A percentile compares a stretch with the other conserved stretches of the same genome.
Evolutionary conservation across 2,113 vertebrate genomes (phyloP).

Genomic region (Trematomus loennbergii): DNA sequence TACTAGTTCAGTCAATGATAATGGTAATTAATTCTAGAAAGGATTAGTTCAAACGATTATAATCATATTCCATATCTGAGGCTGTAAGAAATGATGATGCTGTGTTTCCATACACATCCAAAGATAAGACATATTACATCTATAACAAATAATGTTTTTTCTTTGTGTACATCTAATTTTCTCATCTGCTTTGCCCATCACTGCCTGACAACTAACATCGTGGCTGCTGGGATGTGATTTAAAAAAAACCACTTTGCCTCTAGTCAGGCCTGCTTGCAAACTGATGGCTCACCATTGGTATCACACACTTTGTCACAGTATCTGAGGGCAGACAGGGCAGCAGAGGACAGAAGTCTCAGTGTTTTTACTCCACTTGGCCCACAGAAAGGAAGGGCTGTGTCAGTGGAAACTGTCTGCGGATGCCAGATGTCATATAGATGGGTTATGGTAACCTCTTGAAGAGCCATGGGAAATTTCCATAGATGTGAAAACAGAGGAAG

Average conservation of each 20-base stretch:
- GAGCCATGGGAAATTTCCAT: slow-evolving; percentile 71
- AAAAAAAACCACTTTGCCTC: not conserved
- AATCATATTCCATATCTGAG: not conserved
- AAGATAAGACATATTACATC: not conserved
- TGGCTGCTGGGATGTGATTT: not conserved
- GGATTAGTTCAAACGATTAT: not conserved
- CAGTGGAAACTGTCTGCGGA: slow-evolving; percentile 64
- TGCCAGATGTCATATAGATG: slow-evolving; percentile 70
- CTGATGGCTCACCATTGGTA: slow-evolving; percentile 14
- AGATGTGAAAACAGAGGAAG: slow-evolving; percentile 46
- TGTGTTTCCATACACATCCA: not conserved
- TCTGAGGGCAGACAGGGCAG: not conserved
- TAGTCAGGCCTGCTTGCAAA: slow-evolving; percentile 12
- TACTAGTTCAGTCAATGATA: no score
- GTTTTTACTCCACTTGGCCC: slow-evolving; percentile 21
- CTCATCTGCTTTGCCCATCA: not conserved
- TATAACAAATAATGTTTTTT: not conserved
- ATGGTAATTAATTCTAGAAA: not conserved
- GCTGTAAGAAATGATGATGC: not conserved
- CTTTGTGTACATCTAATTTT: not conserved
- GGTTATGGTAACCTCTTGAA: slow-evolving; percentile 73
- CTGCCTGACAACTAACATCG: not conserved
- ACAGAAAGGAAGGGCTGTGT: slow-evolving; percentile 49
- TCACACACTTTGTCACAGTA: slow-evolving; percentile 23
- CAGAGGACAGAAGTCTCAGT: slow-evolving; percentile 43